Conservation (phyloP, 2,888 invertebrate species). For the Nymphalis polychloros region DNA sequence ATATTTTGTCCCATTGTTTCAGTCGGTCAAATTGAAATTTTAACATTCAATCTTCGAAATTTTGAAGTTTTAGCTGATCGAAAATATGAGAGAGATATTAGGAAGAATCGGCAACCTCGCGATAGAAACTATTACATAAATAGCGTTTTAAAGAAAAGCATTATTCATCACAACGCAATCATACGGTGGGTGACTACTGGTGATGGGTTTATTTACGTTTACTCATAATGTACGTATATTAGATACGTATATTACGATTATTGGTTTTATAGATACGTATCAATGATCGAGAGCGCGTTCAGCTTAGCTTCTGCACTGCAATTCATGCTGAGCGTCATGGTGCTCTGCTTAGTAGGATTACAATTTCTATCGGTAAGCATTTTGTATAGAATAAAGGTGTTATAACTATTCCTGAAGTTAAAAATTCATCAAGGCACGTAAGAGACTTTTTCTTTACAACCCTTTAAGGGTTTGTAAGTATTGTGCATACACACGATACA, state of each 20-base stretch:
- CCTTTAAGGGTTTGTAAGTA: no score
- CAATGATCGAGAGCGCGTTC: slow-evolving; percentile 75
- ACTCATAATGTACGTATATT: no score
- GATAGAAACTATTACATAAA: slow-evolving; percentile 49
- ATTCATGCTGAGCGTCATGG: slow-evolving; percentile 78
- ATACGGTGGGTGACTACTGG: slow-evolving; percentile 58
- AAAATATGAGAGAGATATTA: slow-evolving; percentile 48
- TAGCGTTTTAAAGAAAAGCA: slow-evolving; percentile 63
- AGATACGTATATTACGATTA: slow-evolving; percentile 9
- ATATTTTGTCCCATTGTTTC: slow-evolving; percentile 42
- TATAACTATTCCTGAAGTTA: no score
- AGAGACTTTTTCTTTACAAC: no score
- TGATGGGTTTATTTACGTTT: no score
- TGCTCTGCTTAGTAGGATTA: slow-evolving; percentile 73
- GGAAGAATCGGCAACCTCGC: slow-evolving; percentile 41
- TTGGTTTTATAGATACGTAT: slow-evolving; percentile 62
- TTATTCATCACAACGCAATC: slow-evolving; percentile 71
- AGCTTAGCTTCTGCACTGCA: slow-evolving; percentile 75
- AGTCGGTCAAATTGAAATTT: slow-evolving; percentile 78
- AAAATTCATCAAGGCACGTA: no score
- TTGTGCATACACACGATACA: no score
- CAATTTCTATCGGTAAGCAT: slow-evolving; percentile 70
- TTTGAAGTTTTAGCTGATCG: slow-evolving; percentile 62
- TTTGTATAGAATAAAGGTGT: background rate
- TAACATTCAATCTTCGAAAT: slow-evolving; percentile 71